Evolutionary conservation across 2,797 vertebrate genomes (phyloP).

Genomic region (Typhlichthys subterraneus): DNA sequence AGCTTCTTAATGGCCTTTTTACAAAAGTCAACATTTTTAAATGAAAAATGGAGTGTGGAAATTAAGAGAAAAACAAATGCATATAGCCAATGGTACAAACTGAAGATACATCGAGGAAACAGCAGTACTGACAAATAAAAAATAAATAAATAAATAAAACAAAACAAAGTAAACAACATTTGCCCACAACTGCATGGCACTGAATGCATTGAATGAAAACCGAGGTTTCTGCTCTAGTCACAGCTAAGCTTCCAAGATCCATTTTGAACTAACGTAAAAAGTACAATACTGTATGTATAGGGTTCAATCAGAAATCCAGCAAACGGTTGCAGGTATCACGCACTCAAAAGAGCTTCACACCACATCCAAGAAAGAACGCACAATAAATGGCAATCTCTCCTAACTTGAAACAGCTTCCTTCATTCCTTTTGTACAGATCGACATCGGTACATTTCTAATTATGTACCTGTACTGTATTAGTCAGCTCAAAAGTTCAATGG

Average conservation of each 20-base stretch:
- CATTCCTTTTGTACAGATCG: conserved; percentile 55
- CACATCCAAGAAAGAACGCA: conserved; percentile 63
- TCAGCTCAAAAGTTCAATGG: conserved; percentile 63
- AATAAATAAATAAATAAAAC: conserved; percentile 27
- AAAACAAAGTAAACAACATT: neutral
- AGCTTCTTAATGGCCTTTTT: conserved; percentile 13
- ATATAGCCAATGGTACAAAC: conserved; percentile 19
- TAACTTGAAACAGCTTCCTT: conserved; percentile 44
- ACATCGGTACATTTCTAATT: conserved; percentile 60
- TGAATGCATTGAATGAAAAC: conserved; percentile 45
- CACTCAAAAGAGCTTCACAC: conserved; percentile 42
- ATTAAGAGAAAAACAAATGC: conserved; percentile 21
- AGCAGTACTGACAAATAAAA: conserved; percentile 31
- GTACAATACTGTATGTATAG: conserved; percentile 32
- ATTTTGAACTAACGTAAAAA: conserved; percentile 19
- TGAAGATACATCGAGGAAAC: conserved; percentile 29
- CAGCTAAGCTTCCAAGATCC: conserved; percentile 18
- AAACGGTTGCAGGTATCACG: conserved; percentile 39
- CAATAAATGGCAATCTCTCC: conserved; percentile 65
- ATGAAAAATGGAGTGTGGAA: conserved; percentile 2
- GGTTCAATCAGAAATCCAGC: conserved; percentile 14
- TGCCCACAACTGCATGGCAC: conserved; percentile 43
- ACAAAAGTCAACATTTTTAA: conserved; percentile 24
- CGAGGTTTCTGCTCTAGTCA: conserved; percentile 35
- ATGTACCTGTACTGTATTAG: conserved; percentile 70